Evolutionary conservation across 2,113 vertebrate species (phyloP).

Genomic region (Sturnira hondurensis): DNA sequence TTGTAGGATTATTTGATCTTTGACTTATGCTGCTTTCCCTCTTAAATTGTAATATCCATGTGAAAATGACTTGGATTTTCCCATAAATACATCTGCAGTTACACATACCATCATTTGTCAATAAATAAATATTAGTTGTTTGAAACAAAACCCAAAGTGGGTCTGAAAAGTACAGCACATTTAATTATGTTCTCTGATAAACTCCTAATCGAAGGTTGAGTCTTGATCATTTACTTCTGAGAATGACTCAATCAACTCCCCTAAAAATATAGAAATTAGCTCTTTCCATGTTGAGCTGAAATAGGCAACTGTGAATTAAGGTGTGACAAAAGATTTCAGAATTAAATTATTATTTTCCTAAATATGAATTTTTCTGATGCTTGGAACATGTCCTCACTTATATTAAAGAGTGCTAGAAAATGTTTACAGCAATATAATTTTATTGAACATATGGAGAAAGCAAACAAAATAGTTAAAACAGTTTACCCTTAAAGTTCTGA

Average conservation of each 20-base stretch:
- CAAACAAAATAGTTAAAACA: not conserved
- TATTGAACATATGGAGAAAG: not conserved
- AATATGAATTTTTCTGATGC: not conserved
- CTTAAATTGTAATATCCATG: not conserved
- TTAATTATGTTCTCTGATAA: constrained; percentile 28
- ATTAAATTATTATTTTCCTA: not conserved
- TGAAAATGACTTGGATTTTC: not conserved
- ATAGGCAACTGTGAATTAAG: not conserved
- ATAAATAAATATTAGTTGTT: constrained; percentile 14
- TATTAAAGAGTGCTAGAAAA: not conserved
- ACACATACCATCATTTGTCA: not conserved
- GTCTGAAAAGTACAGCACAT: not conserved
- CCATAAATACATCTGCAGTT: not conserved
- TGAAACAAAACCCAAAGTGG: not conserved
- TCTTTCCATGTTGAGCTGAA: not conserved
- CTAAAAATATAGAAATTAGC: not conserved
- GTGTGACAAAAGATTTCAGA: not conserved
- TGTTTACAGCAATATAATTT: not conserved
- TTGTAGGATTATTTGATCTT: not conserved
- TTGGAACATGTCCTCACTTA: not conserved
- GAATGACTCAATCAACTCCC: not conserved
- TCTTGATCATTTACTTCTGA: not conserved
- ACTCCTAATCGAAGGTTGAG: not conserved
- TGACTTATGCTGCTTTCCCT: not conserved
- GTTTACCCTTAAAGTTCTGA: not conserved